Evolutionary conservation across 2,113 vertebrate genomes (phyloP), one percentile per base, ranked within the genome.

Genomic region (Erythrocebus patas): DNA sequence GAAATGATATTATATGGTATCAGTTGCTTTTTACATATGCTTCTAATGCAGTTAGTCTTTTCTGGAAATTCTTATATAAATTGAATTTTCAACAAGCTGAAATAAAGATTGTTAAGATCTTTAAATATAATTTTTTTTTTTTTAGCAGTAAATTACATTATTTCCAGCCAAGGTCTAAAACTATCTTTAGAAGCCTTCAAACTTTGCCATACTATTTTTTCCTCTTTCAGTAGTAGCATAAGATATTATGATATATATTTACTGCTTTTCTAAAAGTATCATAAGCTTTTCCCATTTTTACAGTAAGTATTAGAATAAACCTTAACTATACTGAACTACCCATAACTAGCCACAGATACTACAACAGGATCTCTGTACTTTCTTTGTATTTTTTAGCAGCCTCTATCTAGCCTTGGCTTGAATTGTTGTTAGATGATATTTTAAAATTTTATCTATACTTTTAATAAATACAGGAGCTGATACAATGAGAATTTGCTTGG

Each of bases 391-490:
- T 96, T 90, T 43, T 83, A 75, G 40, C 30, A 87, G 18, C 40
- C 14, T 91, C 9, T 59, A 1, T 43, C 30, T 89, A 84, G 6
- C 12, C 12, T 92, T 94, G 80, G 11, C n/a, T 59, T 85, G 72
- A 84, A 89, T 85, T 89, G 32, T 88, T 18, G 35, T 17, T 75
- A 81, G 76, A 75, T 7, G 64, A 11, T 82, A 50, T 88, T 91
- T 93, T 18, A 88, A 86, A 66, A 61, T 84, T 87, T 79, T 83
- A 17, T 88, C 52, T 91, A 57, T 45, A 55, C 20, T 93, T 22
- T 97, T 91, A 95, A 43, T 95, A 91, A 93, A 59, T 59, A 70
- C 32, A 68, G 88, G 14, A 84, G 18, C 40, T 88, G 48, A 95
- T 57, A 89, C 23, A 80, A 1, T 84, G 45, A 68, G 52, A 70